These are phyloP conservation scores for Desmophyllum pertusum DNA, from an alignment of 92 coral and sea anemone genomes.

Conservation along the genomic window DNA sequence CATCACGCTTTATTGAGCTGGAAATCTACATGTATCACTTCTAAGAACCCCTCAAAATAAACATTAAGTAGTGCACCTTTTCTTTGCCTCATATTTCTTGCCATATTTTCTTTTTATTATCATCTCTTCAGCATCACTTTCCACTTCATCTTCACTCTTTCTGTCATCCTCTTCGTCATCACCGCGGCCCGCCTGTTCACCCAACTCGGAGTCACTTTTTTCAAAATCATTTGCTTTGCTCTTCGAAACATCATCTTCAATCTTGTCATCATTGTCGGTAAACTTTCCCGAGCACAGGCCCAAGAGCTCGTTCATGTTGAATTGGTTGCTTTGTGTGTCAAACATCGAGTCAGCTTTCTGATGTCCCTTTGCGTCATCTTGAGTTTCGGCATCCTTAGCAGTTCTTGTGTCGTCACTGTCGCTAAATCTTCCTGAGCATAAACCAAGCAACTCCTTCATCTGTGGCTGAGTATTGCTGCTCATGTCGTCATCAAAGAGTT, in stretches of 20 bases:
- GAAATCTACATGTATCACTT: neutral
- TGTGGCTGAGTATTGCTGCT: conserved; percentile 36
- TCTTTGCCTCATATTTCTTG: conserved; percentile 60
- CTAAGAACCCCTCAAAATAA: neutral
- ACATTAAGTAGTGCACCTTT: neutral
- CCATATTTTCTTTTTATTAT: conserved; percentile 64
- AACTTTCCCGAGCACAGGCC: conserved; percentile 82
- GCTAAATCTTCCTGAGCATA: conserved; percentile 91
- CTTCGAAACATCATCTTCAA: neutral
- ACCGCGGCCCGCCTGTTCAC: conserved; percentile 5
- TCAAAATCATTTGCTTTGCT: neutral
- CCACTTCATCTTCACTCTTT: conserved; percentile 36
- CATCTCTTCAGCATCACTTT: conserved; percentile 64
- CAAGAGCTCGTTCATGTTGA: conserved; percentile 72
- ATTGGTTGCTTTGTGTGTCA: conserved; percentile 30
- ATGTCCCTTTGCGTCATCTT: neutral
- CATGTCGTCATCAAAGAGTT: conserved; percentile 35
- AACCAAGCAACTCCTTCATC: conserved; percentile 90
- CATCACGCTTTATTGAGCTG: too few relatives aligned
- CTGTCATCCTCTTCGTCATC: conserved; percentile 18
- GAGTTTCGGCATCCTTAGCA: conserved; percentile 1
- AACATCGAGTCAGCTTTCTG: neutral
- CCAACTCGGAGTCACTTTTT: conserved; percentile 11
- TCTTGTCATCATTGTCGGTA: conserved; percentile 25
- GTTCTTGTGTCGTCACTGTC: conserved; percentile 42